Evolutionary conservation across 1,140 invertebrate genomes (phyloP).

Genomic region (Bursaphelenchus mucronatus): DNA sequence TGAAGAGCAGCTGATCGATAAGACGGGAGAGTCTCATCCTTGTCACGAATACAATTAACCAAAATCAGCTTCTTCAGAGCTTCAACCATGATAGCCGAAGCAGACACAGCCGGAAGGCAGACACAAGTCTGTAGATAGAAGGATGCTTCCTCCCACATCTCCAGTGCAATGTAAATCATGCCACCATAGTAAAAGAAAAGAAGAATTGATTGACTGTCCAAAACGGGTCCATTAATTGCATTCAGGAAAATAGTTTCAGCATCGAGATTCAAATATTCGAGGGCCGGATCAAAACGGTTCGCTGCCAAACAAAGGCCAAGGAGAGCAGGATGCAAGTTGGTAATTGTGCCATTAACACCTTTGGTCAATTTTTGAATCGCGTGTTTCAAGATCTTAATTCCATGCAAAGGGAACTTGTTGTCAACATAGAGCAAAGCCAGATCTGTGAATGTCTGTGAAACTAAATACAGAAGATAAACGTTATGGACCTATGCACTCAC

Average conservation of each 20-base stretch:
- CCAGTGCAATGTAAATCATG: conserved; percentile 5
- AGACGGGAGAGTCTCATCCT: background rate
- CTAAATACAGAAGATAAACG: too few relatives aligned
- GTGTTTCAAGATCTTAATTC: conserved; percentile 12
- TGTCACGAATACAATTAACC: conserved; percentile 10
- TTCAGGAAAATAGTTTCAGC: conserved; percentile 1
- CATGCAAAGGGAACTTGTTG: conserved; percentile 1
- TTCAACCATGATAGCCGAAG: conserved; percentile 11
- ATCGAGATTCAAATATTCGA: conserved; percentile 5
- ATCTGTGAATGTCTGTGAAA: too few relatives aligned
- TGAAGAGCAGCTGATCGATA: conserved; percentile 11
- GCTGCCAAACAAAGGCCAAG: conserved; percentile 10
- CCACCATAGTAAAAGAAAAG: conserved; percentile 19
- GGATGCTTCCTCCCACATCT: conserved; percentile 4
- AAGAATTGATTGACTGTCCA: conserved; percentile 3
- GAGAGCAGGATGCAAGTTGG: conserved; percentile 13
- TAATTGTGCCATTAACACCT: conserved; percentile 4
- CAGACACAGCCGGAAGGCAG: conserved; percentile 12
- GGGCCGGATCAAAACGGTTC: conserved; percentile 8
- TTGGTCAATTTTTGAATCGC: conserved; percentile 1
- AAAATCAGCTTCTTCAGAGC: conserved; percentile 15
- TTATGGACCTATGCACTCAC: too few relatives aligned
- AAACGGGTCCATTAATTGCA: background rate
- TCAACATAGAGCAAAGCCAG: background rate
- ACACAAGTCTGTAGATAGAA: conserved; percentile 7